Conservation (phyloP, 1,140 invertebrate species). For the Parasteatoda tepidariorum region DNA sequence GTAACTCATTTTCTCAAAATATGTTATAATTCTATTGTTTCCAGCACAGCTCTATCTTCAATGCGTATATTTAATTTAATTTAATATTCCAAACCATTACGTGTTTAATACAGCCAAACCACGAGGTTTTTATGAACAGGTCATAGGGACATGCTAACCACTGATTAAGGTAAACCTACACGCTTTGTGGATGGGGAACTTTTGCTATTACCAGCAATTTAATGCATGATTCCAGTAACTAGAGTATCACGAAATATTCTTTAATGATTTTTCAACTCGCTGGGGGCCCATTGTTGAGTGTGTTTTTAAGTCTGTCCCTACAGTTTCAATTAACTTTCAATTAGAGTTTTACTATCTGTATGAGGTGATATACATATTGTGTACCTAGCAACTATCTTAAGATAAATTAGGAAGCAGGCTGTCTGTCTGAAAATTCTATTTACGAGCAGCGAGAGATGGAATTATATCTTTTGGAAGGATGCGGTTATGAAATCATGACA, state of each 20-base stretch:
- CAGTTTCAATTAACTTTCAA: constrained; percentile 19
- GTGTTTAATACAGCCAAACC: constrained; percentile 5
- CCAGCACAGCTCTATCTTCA: neutral
- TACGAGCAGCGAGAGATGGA: too few species aligned
- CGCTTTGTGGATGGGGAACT: neutral
- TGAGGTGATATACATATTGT: neutral
- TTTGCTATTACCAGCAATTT: constrained; percentile 21
- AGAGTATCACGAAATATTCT: constrained; percentile 16
- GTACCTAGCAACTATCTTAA: neutral
- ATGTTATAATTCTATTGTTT: neutral
- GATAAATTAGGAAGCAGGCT: neutral
- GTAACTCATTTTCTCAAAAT: neutral
- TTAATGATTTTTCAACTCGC: constrained; percentile 10
- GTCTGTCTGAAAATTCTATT: neutral
- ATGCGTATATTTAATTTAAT: neutral
- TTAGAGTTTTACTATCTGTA: neutral
- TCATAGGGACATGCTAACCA: constrained; percentile 20
- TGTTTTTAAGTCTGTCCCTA: neutral
- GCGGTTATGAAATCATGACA: too few species aligned
- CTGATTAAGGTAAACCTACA: constrained; percentile 24
- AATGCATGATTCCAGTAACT: constrained; percentile 12
- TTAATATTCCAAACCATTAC: neutral
- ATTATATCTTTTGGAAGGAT: too few species aligned
- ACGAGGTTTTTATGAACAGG: constrained; percentile 6
- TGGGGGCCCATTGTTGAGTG: neutral